A percentile compares a stretch with the other conserved stretches of the same genome.
These are phyloP conservation scores for Ischnus inquisitorius DNA, from an alignment of 2,888 invertebrate species.

Conservation along the genomic window DNA sequence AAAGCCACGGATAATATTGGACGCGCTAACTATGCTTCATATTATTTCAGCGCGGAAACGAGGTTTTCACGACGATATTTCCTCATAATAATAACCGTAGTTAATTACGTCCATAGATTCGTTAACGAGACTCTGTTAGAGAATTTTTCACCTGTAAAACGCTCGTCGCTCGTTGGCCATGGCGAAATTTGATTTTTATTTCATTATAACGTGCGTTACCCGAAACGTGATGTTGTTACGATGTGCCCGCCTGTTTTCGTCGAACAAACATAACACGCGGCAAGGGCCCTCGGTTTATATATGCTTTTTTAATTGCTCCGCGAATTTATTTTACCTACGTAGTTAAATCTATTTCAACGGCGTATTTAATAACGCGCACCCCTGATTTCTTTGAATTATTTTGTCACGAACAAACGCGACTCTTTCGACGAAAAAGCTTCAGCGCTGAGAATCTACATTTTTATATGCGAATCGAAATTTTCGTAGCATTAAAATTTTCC, in stretches of 20 bases:
- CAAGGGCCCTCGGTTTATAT: not conserved
- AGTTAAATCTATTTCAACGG: not conserved
- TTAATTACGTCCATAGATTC: constrained; percentile 47
- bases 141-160: constrained; percentile 47
- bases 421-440: not conserved
- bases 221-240: constrained; percentile 17
- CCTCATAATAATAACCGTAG: constrained; percentile 50
- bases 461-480: constrained; percentile 16
- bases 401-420: not conserved
- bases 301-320: constrained; percentile 3
- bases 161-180: not conserved
- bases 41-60: constrained; percentile 26
- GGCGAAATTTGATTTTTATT: constrained; percentile 52
- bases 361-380: not conserved
- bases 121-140: constrained; percentile 49
- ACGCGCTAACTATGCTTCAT: constrained; percentile 10
- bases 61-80: constrained; percentile 31
- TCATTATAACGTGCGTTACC: constrained; percentile 39
- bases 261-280: not conserved
- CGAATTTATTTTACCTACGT: not conserved
- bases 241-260: constrained; percentile 9
- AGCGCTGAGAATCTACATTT: not conserved
- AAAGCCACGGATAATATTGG: constrained; percentile 27
- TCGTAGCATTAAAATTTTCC: constrained; percentile 23
- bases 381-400: not conserved